Evolutionary conservation across 1,140 invertebrate species (phyloP).

Genomic region (Meloidogyne chitwoodi): DNA sequence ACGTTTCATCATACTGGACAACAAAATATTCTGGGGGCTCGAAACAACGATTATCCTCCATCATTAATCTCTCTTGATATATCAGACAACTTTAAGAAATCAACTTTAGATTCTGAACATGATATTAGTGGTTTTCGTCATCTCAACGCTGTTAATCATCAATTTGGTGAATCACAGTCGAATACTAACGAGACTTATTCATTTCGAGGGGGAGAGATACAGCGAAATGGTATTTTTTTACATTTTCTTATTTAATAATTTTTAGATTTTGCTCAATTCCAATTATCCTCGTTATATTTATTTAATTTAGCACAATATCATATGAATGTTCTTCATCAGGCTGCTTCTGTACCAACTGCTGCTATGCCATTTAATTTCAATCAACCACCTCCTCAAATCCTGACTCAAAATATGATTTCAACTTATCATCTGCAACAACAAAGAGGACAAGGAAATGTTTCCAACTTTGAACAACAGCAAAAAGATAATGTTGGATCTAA

Average conservation of each 20-base stretch:
- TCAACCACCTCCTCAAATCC: not conserved
- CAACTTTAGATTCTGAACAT: not conserved
- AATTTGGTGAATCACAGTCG: not conserved
- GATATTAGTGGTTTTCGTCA: not conserved
- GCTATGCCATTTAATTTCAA: not conserved
- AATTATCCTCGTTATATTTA: not conserved
- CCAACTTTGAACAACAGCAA: not conserved
- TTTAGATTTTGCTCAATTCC: not conserved
- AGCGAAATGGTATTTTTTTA: not conserved
- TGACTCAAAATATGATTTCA: not conserved
- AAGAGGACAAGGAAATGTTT: not conserved
- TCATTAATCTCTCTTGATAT: conserved; percentile 18
- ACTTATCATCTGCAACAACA: not conserved
- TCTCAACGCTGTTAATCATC: not conserved
- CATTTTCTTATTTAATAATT: not conserved
- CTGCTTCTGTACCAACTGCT: not conserved
- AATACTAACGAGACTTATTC: too few species aligned
- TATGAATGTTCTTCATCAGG: not conserved
- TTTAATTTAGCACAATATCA: not conserved
- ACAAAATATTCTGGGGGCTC: not conserved
- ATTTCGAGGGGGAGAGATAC: not conserved
- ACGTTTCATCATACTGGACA: not conserved
- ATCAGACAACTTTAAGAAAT: not conserved
- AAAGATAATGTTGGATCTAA: not conserved
- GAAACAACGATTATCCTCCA: conserved; percentile 6